phyloP scores from a whole-genome alignment of 1,140 invertebrate genomes.

The Cotesia vestalis region DNA sequence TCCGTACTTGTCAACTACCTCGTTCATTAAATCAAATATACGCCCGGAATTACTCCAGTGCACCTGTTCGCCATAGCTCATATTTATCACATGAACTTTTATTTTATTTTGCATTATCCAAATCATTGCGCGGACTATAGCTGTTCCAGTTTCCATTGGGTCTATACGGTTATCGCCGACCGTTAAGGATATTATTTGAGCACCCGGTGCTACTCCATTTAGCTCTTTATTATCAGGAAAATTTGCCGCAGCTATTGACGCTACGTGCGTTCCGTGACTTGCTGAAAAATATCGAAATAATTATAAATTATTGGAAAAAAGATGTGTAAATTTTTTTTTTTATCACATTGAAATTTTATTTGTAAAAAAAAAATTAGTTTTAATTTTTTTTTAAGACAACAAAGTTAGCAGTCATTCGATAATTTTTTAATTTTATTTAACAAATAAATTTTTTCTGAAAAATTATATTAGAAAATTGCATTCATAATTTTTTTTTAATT shows the following conservation, averaged over 20 bases:
- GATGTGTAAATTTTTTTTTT: no score
- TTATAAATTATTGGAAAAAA: constrained; percentile 2
- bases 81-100: constrained; percentile 91
- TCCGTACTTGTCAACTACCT: constrained; percentile 92
- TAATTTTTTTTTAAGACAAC: no score
- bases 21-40: constrained; percentile 84
- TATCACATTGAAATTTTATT: no score
- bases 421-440: no score
- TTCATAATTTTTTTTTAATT: no score
- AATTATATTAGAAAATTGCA: no score
- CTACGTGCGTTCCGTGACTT: constrained; percentile 96
- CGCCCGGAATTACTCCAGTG: constrained; percentile 90
- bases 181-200: constrained; percentile 92
- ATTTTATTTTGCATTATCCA: constrained; percentile 77
- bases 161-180: constrained; percentile 90
- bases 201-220: constrained; percentile 96
- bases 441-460: no score
- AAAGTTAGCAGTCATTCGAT: no score
- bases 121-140: constrained; percentile 89
- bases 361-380: no score
- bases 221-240: constrained; percentile 90
- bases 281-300: constrained; percentile 68
- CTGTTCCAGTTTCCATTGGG: constrained; percentile 96
- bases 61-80: constrained; percentile 96
- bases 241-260: constrained; percentile 91